Evolutionary conservation across 2,113 vertebrate species (phyloP).

Genomic region (Oceanodroma tethys): DNA sequence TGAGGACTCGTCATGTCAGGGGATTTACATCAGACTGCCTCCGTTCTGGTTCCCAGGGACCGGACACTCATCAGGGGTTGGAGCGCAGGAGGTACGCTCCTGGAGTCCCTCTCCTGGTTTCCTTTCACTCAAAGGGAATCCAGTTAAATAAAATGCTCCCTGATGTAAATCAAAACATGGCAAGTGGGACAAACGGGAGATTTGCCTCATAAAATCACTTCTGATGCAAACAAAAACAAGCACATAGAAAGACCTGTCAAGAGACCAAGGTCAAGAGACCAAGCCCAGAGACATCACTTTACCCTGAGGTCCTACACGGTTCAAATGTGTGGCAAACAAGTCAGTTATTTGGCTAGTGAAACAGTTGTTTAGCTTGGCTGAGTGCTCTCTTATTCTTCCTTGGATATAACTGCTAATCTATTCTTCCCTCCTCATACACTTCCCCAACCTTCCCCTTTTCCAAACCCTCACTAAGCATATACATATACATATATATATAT

Average conservation of each 20-base stretch:
- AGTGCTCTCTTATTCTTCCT: neutral
- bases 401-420: neutral
- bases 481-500: neutral
- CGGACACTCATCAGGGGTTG: neutral
- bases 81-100: neutral
- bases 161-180: neutral
- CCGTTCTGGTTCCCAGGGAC: neutral
- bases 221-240: neutral
- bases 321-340: accelerated
- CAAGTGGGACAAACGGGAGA: neutral
- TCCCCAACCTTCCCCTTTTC: neutral
- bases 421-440: neutral
- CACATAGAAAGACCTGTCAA: neutral
- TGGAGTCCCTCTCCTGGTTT: neutral
- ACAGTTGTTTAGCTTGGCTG: neutral
- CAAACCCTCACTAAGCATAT: neutral
- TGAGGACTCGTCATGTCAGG: neutral
- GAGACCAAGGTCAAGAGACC: neutral
- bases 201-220: neutral
- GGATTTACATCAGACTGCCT: neutral
- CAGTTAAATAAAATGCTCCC: neutral
- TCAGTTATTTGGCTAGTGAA: neutral
- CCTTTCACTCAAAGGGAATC: neutral
- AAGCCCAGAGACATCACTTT: neutral
- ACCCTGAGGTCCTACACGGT: neutral